Conservation (phyloP, 1,140 invertebrate genomes). For the Drosophila punjabiensis region DNA sequence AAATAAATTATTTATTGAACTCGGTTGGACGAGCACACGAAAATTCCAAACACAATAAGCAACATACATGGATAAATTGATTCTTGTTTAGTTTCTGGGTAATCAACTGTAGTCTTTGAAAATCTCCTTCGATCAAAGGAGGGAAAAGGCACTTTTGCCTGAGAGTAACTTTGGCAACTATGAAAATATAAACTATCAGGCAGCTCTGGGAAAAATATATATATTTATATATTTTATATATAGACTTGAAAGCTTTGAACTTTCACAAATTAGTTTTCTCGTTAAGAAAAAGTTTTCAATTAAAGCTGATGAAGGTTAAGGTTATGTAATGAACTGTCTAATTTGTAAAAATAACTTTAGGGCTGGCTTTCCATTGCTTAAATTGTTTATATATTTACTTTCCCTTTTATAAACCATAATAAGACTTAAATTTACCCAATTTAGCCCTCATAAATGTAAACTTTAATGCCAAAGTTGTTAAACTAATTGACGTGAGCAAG, state of each 20-base stretch:
- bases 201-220: background rate
- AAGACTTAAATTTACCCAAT: background rate
- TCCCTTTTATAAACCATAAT: background rate
- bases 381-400: background rate
- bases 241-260: background rate
- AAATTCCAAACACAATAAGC: conserved; percentile 53
- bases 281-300: background rate
- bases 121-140: conserved; percentile 36
- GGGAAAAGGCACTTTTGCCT: conserved; percentile 9
- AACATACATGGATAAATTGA: conserved; percentile 50
- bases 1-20: conserved; percentile 65
- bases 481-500: background rate
- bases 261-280: background rate
- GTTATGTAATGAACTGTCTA: background rate
- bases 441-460: background rate
- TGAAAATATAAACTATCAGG: conserved; percentile 15
- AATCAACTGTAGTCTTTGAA: conserved; percentile 51
- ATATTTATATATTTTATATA: conserved; percentile 3
- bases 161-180: background rate
- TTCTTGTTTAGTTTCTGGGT: conserved; percentile 44
- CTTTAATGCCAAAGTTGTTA: conserved; percentile 5
- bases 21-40: conserved; percentile 47
- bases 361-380: background rate
- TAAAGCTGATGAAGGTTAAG: background rate
- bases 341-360: background rate